phyloP scores from a whole-genome alignment of 2,888 invertebrate genomes.

The Volucella bombylans region DNA sequence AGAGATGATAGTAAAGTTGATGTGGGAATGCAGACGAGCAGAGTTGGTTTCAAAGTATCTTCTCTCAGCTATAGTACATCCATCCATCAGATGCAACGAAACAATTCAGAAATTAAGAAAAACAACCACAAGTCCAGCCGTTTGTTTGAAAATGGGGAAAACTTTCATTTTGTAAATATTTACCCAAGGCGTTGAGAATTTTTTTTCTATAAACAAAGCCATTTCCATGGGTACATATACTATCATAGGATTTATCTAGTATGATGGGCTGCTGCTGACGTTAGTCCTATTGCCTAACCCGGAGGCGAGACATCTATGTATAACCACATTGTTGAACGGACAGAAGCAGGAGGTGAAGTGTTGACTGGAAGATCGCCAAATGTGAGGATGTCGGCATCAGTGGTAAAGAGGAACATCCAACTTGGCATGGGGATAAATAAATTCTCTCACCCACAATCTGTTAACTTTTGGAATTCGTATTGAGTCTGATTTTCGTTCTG shows the following conservation, averaged over 20 bases:
- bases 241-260: conserved; percentile 19
- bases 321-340: not conserved
- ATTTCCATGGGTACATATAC: conserved; percentile 25
- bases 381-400: conserved; percentile 21
- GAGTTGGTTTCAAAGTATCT: no score
- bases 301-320: conserved; percentile 1
- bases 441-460: not conserved
- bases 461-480: conserved; percentile 20
- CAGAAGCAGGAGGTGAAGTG: conserved; percentile 8
- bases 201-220: conserved; percentile 38
- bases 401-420: conserved; percentile 15
- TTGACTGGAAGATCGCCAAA: conserved; percentile 38
- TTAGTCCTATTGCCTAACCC: conserved; percentile 32
- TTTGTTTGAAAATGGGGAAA: conserved; percentile 39
- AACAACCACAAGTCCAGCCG: conserved; percentile 1
- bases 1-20: no score
- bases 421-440: conserved; percentile 38
- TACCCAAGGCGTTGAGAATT: conserved; percentile 44
- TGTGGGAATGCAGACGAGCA: no score
- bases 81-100: not conserved
- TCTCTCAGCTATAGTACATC: not conserved
- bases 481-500: conserved; percentile 36
- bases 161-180: conserved; percentile 61
- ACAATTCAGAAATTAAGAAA: conserved; percentile 23
- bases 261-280: conserved; percentile 21